Percentiles rank a stretch among this genome's conserved stretches.
These are phyloP conservation scores for Sylvia borin DNA, from an alignment of 2,797 vertebrate species.

Conservation along the genomic window DNA sequence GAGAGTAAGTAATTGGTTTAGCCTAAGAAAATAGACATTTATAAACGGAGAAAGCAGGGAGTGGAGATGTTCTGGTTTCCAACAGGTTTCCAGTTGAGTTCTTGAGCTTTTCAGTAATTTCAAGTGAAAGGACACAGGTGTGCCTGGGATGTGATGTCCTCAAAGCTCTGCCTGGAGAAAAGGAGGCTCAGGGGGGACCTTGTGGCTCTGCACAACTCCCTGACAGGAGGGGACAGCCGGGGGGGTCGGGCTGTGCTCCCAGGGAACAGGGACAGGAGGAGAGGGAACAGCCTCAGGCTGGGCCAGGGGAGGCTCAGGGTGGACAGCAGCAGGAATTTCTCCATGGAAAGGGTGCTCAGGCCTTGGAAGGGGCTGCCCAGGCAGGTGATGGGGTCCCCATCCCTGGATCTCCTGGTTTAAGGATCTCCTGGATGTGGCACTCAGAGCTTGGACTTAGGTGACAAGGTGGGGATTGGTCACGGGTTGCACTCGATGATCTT, in stretches of 20 bases:
- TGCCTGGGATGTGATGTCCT: not conserved
- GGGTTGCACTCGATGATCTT: not conserved
- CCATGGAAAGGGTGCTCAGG: rapidly evolving
- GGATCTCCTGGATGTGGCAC: not conserved
- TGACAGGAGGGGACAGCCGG: not conserved
- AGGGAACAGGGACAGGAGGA: not conserved
- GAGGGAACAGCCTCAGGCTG: not conserved
- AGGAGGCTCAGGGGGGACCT: not conserved
- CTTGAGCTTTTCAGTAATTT: not conserved
- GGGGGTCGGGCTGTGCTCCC: rapidly evolving
- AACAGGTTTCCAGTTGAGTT: not conserved
- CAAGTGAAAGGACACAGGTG: not conserved
- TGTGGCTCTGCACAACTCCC: not conserved
- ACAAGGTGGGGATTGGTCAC: not conserved
- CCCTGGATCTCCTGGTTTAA: not conserved
- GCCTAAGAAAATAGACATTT: not conserved
- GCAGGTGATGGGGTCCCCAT: not conserved
- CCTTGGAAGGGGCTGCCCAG: not conserved
- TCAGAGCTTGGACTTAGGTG: not conserved
- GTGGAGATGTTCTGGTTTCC: not conserved
- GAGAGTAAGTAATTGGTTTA: not conserved
- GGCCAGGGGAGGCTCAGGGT: rapidly evolving
- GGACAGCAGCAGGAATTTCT: not conserved
- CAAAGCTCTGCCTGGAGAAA: not conserved
- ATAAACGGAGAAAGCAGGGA: not conserved